These are phyloP conservation scores for Gambusia affinis DNA, from an alignment of 2,113 vertebrate genomes.

Conservation along the genomic window DNA sequence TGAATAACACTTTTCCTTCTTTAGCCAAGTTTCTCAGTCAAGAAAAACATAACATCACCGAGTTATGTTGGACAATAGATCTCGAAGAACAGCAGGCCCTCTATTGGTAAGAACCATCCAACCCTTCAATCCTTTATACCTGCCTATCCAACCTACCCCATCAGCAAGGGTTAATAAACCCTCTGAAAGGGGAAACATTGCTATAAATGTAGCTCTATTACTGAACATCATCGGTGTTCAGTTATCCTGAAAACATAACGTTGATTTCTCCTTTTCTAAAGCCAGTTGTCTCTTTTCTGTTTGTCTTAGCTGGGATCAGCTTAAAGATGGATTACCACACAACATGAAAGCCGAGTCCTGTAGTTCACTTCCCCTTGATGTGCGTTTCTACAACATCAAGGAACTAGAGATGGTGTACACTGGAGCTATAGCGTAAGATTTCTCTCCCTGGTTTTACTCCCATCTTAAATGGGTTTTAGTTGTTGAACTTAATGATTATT, in stretches of 20 bases:
- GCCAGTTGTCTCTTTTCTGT: background rate
- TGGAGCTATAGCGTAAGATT: background rate
- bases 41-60: background rate
- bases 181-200: too few relatives aligned
- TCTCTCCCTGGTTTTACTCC: background rate
- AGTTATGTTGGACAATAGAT: background rate
- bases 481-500: background rate
- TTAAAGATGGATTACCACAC: background rate
- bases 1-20: background rate
- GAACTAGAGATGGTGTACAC: background rate
- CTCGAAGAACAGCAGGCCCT: background rate
- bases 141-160: background rate
- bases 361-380: background rate
- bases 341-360: background rate
- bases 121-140: background rate
- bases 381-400: background rate
- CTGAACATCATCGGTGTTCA: too few relatives aligned
- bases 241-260: background rate
- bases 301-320: background rate
- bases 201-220: too few relatives aligned
- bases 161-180: background rate
- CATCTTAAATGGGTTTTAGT: background rate
- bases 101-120: background rate
- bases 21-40: background rate
- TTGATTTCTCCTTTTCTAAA: background rate